phyloP scores from a whole-genome alignment of 2,888 invertebrate species.

The Pheosia tremula region DNA sequence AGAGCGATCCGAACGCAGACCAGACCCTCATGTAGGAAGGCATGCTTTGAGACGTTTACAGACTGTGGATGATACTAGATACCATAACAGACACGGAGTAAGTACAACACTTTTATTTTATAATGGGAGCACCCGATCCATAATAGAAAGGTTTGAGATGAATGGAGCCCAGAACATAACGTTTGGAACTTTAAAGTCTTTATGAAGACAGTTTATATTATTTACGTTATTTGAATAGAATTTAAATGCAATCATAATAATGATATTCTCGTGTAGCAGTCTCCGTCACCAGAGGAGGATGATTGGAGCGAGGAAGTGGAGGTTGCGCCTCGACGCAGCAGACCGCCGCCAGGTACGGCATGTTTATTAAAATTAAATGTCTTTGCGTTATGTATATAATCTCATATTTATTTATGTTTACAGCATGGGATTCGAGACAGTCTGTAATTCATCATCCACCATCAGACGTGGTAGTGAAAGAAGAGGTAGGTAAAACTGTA shows the following conservation, averaged over 20 bases:
- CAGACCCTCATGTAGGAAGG: slow-evolving; percentile 28
- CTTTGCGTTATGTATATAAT: neutral
- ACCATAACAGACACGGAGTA: slow-evolving; percentile 42
- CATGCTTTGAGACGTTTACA: slow-evolving; percentile 54
- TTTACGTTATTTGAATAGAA: no score
- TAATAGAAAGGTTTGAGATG: no score
- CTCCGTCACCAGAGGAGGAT: slow-evolving; percentile 70
- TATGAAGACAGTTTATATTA: slow-evolving; percentile 19
- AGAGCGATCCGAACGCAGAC: slow-evolving; percentile 39
- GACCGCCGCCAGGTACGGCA: slow-evolving; percentile 53
- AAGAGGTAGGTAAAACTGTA: slow-evolving; percentile 50
- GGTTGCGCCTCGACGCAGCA: slow-evolving; percentile 50
- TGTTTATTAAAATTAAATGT: neutral
- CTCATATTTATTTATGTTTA: slow-evolving; percentile 7
- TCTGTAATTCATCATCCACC: slow-evolving; percentile 63
- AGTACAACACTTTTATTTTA: neutral
- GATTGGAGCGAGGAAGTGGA: slow-evolving; percentile 74
- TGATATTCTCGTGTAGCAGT: slow-evolving; percentile 41
- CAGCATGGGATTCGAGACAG: slow-evolving; percentile 69
- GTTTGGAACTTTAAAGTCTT: slow-evolving; percentile 14
- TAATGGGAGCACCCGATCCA: no score
- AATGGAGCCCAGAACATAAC: no score
- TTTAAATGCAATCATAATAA: neutral
- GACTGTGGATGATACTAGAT: slow-evolving; percentile 63
- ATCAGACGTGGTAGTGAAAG: slow-evolving; percentile 53